Conservation (phyloP, 2,888 invertebrate genomes). For the Ischnus inquisitorius region DNA sequence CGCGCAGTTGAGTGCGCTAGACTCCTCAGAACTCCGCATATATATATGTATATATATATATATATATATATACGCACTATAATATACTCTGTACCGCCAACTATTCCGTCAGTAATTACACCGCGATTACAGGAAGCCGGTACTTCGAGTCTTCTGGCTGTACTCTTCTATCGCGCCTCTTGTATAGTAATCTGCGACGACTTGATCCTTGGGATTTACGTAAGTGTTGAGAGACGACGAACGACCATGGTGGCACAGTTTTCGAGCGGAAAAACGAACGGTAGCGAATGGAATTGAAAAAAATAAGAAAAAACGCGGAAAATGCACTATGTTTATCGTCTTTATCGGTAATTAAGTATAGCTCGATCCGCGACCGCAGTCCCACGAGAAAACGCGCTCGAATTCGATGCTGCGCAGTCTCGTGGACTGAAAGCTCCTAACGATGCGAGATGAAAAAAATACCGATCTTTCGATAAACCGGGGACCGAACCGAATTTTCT, state of each 20-base stretch:
- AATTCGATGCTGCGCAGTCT: background rate
- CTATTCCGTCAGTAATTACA: conserved; percentile 64
- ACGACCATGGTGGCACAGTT: background rate
- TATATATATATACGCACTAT: conserved; percentile 2
- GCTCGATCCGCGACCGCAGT: background rate
- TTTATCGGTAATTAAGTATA: background rate
- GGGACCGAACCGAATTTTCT: conserved; percentile 34
- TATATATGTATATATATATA: background rate
- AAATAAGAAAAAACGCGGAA: background rate
- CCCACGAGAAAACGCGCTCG: background rate
- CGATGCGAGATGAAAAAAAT: conserved; percentile 10
- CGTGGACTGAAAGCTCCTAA: conserved; percentile 24
- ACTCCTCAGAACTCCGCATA: conserved; percentile 50
- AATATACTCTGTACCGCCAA: conserved; percentile 49
- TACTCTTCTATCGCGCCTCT: conserved; percentile 45
- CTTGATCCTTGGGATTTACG: conserved; percentile 67
- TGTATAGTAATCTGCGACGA: conserved; percentile 54
- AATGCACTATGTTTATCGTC: background rate
- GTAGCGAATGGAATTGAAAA: conserved; percentile 6
- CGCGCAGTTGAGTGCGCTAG: conserved; percentile 26
- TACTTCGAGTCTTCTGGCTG: conserved; percentile 59
- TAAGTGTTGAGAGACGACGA: conserved; percentile 61
- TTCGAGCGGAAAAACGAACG: conserved; percentile 7
- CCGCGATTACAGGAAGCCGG: conserved; percentile 68
- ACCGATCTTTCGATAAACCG: conserved; percentile 18